A percentile compares a stretch with the other conserved stretches of the same genome.
phyloP scores from a whole-genome alignment of 2,113 vertebrate genomes.

The Bubo bubo region DNA sequence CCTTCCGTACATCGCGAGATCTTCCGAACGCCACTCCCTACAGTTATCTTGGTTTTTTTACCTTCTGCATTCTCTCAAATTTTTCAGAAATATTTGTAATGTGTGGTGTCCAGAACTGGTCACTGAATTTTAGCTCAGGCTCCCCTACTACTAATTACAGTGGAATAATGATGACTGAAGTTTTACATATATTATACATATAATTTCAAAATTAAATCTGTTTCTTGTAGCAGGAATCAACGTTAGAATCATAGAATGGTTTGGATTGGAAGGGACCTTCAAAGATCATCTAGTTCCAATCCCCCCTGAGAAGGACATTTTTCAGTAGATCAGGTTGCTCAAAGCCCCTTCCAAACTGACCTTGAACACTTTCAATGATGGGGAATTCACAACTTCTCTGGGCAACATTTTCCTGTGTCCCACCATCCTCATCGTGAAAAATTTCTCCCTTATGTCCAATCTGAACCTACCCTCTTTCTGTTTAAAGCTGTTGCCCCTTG shows the following conservation, averaged over 20 bases:
- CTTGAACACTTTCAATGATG: background rate
- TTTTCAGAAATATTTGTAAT: background rate
- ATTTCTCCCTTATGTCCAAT: background rate
- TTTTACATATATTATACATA: background rate
- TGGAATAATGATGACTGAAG: background rate
- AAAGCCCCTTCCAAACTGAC: background rate
- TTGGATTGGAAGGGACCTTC: background rate
- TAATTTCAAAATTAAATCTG: background rate
- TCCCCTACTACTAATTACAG: background rate
- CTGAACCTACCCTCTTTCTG: background rate
- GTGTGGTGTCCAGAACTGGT: background rate
- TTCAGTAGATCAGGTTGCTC: background rate
- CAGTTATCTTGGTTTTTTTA: background rate
- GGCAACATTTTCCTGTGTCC: background rate
- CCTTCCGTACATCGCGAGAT: no score
- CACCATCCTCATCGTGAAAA: accelerated
- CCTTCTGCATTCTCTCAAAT: background rate
- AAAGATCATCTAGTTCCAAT: background rate
- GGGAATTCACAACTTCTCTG: background rate
- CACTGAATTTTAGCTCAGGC: background rate
- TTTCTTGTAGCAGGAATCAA: background rate
- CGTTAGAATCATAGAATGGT: background rate
- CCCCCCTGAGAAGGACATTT: background rate
- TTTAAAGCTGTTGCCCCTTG: background rate
- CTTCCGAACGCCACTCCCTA: no score